A percentile compares a stretch with the other conserved stretches of the same genome.
phyloP scores from a whole-genome alignment of 2,888 invertebrate genomes.

The Pollenia amentaria region DNA sequence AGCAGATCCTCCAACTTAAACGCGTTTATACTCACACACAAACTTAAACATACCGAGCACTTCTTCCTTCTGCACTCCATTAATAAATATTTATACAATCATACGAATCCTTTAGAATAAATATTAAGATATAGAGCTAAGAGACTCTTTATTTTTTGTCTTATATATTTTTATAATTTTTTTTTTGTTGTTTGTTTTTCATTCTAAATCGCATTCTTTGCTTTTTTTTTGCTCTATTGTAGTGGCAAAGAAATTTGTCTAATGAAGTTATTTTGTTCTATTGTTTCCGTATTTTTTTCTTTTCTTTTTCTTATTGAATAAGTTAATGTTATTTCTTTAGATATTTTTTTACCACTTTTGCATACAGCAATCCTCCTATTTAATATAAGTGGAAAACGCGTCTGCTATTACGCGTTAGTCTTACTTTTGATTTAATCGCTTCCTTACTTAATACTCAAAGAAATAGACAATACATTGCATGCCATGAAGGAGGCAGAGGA shows the following conservation, averaged over 20 bases:
- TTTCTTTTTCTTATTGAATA: background rate
- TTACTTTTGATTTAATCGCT: conserved; percentile 31
- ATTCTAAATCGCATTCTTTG: background rate
- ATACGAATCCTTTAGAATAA: conserved; percentile 15
- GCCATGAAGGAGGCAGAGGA: background rate
- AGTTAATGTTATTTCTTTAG: conserved; percentile 2
- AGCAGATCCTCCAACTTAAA: conserved; percentile 50
- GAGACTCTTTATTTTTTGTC: conserved; percentile 29
- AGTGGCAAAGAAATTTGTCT: conserved; percentile 56
- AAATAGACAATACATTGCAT: conserved; percentile 3
- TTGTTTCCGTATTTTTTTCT: conserved; percentile 37
- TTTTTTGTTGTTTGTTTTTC: background rate
- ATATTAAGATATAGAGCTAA: conserved; percentile 34
- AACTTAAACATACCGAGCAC: background rate
- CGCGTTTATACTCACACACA: conserved; percentile 11
- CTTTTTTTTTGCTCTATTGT: background rate
- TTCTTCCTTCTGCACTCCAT: conserved; percentile 2
- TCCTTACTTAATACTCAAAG: conserved; percentile 29
- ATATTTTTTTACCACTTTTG: conserved; percentile 30
- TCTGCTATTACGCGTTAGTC: conserved; percentile 40
- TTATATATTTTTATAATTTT: background rate
- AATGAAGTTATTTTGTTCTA: conserved; percentile 67
- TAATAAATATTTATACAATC: conserved; percentile 19
- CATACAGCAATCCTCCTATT: conserved; percentile 27
- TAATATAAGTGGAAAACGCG: conserved; percentile 37